These are phyloP conservation scores for Micronycteris hirsuta DNA, from an alignment of 2,113 vertebrate genomes.

Conservation along the genomic window DNA sequence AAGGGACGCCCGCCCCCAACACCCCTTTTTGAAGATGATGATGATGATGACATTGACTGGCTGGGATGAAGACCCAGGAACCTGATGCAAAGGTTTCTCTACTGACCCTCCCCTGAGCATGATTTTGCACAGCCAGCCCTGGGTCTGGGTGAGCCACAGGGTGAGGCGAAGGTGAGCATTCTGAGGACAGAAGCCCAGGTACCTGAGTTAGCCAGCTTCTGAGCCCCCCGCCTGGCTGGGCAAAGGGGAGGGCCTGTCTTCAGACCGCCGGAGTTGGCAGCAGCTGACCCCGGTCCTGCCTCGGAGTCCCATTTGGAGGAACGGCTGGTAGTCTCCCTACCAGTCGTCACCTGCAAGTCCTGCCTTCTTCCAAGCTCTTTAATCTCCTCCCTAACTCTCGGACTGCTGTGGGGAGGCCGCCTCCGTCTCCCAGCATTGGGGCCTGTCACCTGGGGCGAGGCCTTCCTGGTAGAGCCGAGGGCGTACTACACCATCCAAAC, in stretches of 20 bases:
- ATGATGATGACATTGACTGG: conserved; percentile 92
- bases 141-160: background rate
- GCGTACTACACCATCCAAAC: background rate
- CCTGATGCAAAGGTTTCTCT: conserved; percentile 24
- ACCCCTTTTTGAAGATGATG: conserved; percentile 91
- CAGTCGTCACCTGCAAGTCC: background rate
- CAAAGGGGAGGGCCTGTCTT: conserved; percentile 31
- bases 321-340: background rate
- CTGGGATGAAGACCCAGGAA: conserved; percentile 83
- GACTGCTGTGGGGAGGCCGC: background rate
- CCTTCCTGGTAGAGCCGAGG: background rate
- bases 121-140: conserved; percentile 64
- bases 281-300: background rate
- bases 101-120: conserved; percentile 25
- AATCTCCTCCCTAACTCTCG: background rate
- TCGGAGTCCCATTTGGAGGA: background rate
- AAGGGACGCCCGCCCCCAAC: conserved; percentile 92
- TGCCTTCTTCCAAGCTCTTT: background rate
- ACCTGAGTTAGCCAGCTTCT: background rate
- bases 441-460: background rate
- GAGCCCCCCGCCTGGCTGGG: background rate
- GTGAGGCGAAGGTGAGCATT: conserved; percentile 42
- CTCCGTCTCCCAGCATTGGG: background rate
- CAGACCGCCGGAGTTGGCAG: background rate
- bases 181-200: background rate